A percentile compares a stretch with the other conserved stretches of the same genome.
Conservation (phyloP, 1,140 invertebrate species). For the Teleogryllus occipitalis region DNA sequence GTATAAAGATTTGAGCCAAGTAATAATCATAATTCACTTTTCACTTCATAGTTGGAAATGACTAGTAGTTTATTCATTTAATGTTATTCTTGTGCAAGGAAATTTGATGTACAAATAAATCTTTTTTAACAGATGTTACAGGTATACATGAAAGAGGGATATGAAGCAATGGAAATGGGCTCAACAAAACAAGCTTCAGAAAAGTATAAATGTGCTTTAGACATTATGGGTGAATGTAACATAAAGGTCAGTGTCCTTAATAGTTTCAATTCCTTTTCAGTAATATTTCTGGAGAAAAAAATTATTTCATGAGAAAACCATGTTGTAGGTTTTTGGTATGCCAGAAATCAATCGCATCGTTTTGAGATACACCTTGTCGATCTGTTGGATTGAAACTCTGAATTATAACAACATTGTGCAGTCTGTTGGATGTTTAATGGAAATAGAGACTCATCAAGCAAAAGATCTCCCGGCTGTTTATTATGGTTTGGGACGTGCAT, state of each 20-base stretch:
- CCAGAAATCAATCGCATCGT: slow-evolving; percentile 12
- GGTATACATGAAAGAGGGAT: slow-evolving; percentile 10
- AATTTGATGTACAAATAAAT: too few relatives aligned
- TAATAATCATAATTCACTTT: too few relatives aligned
- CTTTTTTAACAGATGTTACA: background rate
- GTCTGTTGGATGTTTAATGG: background rate
- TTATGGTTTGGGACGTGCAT: slow-evolving; percentile 20
- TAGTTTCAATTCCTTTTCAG: background rate
- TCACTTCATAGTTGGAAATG: too few relatives aligned
- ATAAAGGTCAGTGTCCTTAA: background rate
- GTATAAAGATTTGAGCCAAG: too few relatives aligned
- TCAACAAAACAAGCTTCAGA: background rate
- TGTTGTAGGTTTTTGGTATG: slow-evolving; percentile 9
- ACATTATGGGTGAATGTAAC: background rate
- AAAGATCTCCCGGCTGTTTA: slow-evolving; percentile 21
- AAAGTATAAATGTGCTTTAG: slow-evolving; percentile 9
- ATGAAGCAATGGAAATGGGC: background rate
- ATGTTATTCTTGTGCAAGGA: too few relatives aligned
- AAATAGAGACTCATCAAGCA: background rate
- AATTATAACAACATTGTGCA: slow-evolving; percentile 17
- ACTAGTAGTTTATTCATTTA: too few relatives aligned
- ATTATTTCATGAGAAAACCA: background rate
- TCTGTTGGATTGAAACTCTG: slow-evolving; percentile 9
- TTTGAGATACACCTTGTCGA: slow-evolving; percentile 9
- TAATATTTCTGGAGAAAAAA: background rate